A percentile compares a stretch with the other conserved stretches of the same genome.
Evolutionary conservation across 2,797 vertebrate genomes (phyloP).

Genomic region (Leuciscus waleckii): DNA sequence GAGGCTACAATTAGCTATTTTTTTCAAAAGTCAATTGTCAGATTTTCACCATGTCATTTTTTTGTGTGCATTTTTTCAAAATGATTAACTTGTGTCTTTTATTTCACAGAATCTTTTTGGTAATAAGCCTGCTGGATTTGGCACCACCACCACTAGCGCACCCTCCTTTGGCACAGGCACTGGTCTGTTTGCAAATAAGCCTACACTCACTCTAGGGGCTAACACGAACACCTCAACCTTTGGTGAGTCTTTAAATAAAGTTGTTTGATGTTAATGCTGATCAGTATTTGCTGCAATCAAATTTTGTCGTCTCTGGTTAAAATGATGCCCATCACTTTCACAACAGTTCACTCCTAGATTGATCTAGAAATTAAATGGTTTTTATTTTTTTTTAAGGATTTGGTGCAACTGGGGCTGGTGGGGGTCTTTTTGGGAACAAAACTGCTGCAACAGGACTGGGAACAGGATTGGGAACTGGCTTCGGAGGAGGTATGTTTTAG

Average conservation of each 20-base stretch:
- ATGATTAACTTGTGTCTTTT: neutral
- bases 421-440: conserved; percentile 91
- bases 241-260: conserved; percentile 68
- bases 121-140: conserved; percentile 90
- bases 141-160: conserved; percentile 92
- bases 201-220: conserved; percentile 80
- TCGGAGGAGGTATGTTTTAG: conserved; percentile 85
- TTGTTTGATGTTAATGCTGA: neutral
- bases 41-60: neutral
- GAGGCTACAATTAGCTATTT: neutral
- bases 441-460: conserved; percentile 86
- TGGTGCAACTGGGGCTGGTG: conserved; percentile 82
- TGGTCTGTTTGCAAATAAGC: conserved; percentile 90
- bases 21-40: neutral
- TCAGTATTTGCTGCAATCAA: neutral
- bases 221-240: conserved; percentile 81
- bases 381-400: conserved; percentile 80
- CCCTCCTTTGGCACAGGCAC: conserved; percentile 89
- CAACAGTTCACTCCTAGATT: neutral
- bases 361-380: neutral
- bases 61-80: neutral
- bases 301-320: neutral
- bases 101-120: conserved; percentile 86
- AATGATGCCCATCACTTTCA: neutral
- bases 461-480: conserved; percentile 86